These are phyloP conservation scores for Tortricodes alternella DNA, from an alignment of 2,888 invertebrate species.

Conservation along the genomic window DNA sequence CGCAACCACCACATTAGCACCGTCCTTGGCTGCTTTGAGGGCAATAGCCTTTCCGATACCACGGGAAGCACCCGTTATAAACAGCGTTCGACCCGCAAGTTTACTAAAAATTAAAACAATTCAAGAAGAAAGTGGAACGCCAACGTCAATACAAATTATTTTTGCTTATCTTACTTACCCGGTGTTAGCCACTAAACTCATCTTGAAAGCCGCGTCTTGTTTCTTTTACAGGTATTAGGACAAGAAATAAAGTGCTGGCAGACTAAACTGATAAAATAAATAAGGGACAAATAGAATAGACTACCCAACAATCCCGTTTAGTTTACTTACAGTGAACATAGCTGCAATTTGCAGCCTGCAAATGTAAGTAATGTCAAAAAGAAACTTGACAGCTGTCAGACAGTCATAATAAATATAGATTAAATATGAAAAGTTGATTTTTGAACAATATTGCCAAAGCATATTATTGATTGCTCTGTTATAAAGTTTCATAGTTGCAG, in stretches of 20 bases:
- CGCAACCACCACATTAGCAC: slow-evolving; percentile 95
- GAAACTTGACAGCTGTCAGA: not conserved
- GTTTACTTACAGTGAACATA: slow-evolving; percentile 13
- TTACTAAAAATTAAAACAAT: slow-evolving; percentile 58
- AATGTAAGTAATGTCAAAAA: too few species aligned
- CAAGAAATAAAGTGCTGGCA: not conserved
- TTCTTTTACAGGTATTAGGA: slow-evolving; percentile 15
- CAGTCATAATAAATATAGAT: too few species aligned
- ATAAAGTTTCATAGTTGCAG: too few species aligned
- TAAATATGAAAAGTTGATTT: too few species aligned
- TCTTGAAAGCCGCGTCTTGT: slow-evolving; percentile 41
- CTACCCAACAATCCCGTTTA: slow-evolving; percentile 10
- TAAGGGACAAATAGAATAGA: slow-evolving; percentile 5
- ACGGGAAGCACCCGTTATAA: slow-evolving; percentile 97
- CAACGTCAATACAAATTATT: slow-evolving; percentile 22
- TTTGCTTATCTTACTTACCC: slow-evolving; percentile 56
- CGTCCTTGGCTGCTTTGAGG: slow-evolving; percentile 94
- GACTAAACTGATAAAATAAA: slow-evolving; percentile 14
- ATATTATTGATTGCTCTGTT: too few species aligned
- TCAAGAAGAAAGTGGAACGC: slow-evolving; percentile 25
- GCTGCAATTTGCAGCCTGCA: not conserved
- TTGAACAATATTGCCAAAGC: too few species aligned
- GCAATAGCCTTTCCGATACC: slow-evolving; percentile 98
- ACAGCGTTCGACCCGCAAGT: slow-evolving; percentile 93
- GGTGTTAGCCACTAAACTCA: slow-evolving; percentile 79